A percentile compares a stretch with the other conserved stretches of the same genome.
phyloP scores from a whole-genome alignment of 2,797 vertebrate species.

The Sebastiscus albofasciatus region DNA sequence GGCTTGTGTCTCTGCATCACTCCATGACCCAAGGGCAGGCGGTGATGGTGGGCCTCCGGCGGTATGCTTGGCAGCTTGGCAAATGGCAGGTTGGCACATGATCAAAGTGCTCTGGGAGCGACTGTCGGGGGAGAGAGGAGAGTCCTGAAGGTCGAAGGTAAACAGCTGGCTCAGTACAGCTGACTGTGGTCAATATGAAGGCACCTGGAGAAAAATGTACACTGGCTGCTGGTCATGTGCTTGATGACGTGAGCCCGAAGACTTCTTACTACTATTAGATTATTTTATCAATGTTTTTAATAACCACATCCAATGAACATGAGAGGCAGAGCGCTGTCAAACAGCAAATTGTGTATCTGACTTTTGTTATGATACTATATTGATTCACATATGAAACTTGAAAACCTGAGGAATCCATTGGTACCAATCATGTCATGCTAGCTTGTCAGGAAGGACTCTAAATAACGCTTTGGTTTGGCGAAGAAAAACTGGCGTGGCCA shows the following conservation, averaged over 20 bases:
- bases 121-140: background rate
- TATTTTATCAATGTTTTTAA: no score
- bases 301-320: no score
- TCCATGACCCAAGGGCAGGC: constrained; percentile 43
- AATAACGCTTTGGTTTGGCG: no score
- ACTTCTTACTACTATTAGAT: background rate
- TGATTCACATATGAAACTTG: no score
- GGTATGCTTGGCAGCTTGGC: constrained; percentile 51
- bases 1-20: constrained; percentile 15
- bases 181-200: constrained; percentile 28
- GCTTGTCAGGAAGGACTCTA: no score
- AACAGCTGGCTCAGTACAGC: constrained; percentile 49
- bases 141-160: constrained; percentile 59
- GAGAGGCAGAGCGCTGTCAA: no score
- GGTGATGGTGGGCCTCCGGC: constrained; percentile 34
- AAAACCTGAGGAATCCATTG: no score
- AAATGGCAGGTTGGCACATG: constrained; percentile 47
- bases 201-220: background rate
- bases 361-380: no score
- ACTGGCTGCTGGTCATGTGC: background rate
- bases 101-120: constrained; percentile 45
- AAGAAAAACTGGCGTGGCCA: no score
- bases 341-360: no score
- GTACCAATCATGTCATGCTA: no score
- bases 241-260: background rate